These are phyloP conservation scores for Masnerella sp. DNA, from an alignment of 2,888 invertebrate genomes.

Conservation along the genomic window DNA sequence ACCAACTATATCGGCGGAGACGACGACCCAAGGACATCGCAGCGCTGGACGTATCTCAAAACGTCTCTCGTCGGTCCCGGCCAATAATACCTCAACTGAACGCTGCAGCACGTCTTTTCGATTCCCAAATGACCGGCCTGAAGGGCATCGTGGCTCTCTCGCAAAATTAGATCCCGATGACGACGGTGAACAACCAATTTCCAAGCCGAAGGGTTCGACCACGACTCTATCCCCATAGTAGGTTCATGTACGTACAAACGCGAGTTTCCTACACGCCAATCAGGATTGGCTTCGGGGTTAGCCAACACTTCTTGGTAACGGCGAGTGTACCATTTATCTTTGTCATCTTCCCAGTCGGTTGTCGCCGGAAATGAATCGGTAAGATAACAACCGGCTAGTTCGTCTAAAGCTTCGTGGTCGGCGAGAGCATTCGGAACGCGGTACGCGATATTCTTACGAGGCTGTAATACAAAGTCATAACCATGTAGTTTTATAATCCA, in stretches of 20 bases:
- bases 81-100: neutral
- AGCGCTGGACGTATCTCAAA: neutral
- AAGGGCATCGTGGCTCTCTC: neutral
- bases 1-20: neutral
- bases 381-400: neutral
- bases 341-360: neutral
- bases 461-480: neutral
- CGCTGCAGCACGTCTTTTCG: too few species aligned
- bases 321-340: neutral
- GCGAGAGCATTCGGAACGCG: constrained; percentile 4
- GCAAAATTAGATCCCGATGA: neutral
- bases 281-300: neutral
- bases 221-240: neutral
- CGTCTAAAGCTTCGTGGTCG: neutral
- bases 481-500: constrained; percentile 1
- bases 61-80: neutral
- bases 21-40: neutral
- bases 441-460: neutral
- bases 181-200: neutral
- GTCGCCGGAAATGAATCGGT: neutral
- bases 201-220: neutral
- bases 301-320: neutral
- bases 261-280: neutral
- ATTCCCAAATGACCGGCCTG: too few species aligned
- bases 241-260: constrained; percentile 5